Percentiles rank a stretch among this genome's conserved stretches.
phyloP scores from a whole-genome alignment of 2,888 invertebrate species.

The Kuschelorhynchus macadamiae region DNA sequence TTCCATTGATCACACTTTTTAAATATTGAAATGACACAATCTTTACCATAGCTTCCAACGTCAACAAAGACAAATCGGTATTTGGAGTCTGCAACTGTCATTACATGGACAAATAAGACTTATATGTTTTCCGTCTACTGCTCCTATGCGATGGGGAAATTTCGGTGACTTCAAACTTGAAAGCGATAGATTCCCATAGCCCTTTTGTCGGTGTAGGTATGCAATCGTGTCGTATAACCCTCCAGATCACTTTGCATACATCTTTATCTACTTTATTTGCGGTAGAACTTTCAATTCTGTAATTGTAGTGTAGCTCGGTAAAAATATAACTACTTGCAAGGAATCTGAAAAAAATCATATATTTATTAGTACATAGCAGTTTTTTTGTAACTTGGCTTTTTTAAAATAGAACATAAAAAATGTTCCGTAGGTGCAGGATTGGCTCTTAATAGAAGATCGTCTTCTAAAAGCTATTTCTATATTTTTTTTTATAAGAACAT shows the following conservation, averaged over 20 bases:
- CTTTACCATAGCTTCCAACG: slow-evolving; percentile 25
- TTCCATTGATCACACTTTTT: background rate
- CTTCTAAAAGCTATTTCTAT: too few relatives aligned
- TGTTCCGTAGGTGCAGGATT: too few relatives aligned
- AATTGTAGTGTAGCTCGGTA: background rate
- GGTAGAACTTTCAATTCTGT: background rate
- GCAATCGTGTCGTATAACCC: background rate
- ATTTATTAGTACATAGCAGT: too few relatives aligned
- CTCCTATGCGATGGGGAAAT: background rate
- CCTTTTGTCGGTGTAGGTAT: background rate
- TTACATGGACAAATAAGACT: slow-evolving; percentile 15
- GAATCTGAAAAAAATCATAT: background rate
- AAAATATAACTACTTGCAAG: background rate
- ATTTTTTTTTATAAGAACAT: too few relatives aligned
- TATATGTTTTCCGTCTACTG: slow-evolving; percentile 5
- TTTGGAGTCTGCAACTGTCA: slow-evolving; percentile 33
- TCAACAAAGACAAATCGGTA: too few relatives aligned
- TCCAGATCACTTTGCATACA: too few relatives aligned
- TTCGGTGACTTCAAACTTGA: background rate
- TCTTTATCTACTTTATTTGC: too few relatives aligned
- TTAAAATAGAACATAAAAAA: too few relatives aligned
- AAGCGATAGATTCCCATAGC: background rate
- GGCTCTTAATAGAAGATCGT: too few relatives aligned
- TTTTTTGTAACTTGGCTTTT: too few relatives aligned
- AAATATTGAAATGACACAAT: background rate